Base-by-base conservation (phyloP, 2,888 invertebrate species). In the Melinaea marsaeus region DNA sequence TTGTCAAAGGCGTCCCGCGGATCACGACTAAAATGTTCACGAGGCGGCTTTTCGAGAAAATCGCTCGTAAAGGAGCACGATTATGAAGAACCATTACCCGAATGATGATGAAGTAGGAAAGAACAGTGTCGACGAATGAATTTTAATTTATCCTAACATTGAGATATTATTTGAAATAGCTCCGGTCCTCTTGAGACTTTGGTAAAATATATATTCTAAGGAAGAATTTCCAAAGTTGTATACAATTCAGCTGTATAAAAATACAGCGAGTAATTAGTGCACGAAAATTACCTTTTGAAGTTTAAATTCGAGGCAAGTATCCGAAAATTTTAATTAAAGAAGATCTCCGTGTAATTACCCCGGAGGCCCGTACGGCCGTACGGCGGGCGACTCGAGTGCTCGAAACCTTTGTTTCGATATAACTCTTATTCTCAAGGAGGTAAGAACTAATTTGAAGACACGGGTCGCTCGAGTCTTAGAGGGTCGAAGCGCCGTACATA, bases 21-120 rank as follows among this genome's bases (percentile, higher is more conserved):
- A 75, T 86, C 88, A 88, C 88, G 88, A 87, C 80, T 77, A 74
- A 75, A 80, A 79, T 77, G 83, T 82, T 80, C 81, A 80, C 83
- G 81, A 79, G 78, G 75, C 73, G 70, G 75, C 77, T 83, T 88
- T 88, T 88, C 84, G 81, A 84, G 88, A 84, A 86, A 88, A 86
- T 80, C 67, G 67, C 69, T 72, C 67, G 74, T 75, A 73, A 73
- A 81, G 79, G 83, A 76, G 83, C 88, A 85, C 88, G 88, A 85
- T 82, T 84, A 78, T 83, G 79, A 77, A 79, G 78, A 74, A 77
- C 75, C 75, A 75, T 66, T 74, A 65, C 74, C 67, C 70, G 71
- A 70, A 73, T 73, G 72, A 69, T 70, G 69, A 66, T 64, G 66
- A 72, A 70, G 71, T 67, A 70, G 69, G 67, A 69, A 61, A 66